A percentile compares a stretch with the other conserved stretches of the same genome.
Conservation (phyloP, 2,113 vertebrate genomes). For the Bubo scandiacus region DNA sequence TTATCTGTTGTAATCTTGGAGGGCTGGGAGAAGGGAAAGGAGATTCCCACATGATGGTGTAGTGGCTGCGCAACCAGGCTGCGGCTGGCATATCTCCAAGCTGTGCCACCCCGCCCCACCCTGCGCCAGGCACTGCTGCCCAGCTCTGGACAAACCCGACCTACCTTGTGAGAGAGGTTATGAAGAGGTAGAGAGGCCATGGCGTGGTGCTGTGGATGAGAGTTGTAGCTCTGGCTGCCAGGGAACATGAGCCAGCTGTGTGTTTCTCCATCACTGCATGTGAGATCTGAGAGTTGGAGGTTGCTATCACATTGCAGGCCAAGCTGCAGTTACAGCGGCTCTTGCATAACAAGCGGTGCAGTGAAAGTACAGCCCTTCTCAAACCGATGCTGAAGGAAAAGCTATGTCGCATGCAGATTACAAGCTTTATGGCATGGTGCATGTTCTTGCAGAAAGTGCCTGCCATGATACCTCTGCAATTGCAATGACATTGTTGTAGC, state of each 20-base stretch:
- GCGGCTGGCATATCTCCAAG: not conserved
- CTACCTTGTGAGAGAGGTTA: not conserved
- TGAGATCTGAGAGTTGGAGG: not conserved
- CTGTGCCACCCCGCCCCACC: not conserved
- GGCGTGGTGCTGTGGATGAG: rapidly evolving
- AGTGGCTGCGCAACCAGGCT: not conserved
- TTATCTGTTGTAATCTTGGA: not conserved
- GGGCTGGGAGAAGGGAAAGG: not conserved
- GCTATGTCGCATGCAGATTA: not conserved
- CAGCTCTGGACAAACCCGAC: not conserved
- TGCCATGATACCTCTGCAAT: not conserved
- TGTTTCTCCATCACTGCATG: rapidly evolving
- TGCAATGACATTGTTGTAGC: not conserved
- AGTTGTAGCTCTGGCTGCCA: not conserved
- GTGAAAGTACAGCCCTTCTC: not conserved
- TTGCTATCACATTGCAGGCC: not conserved
- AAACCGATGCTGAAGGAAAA: not conserved
- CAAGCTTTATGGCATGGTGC: not conserved
- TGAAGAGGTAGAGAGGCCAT: not conserved
- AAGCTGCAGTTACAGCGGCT: not conserved
- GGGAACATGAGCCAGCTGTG: not conserved
- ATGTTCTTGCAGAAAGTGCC: not conserved
- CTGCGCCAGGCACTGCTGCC: not conserved
- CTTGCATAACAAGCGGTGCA: not conserved
- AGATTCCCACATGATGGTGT: rapidly evolving